Evolutionary conservation across 2,113 vertebrate species (phyloP), one percentile per base, ranked within the genome.

Genomic region (Brienomyrus brachyistius): DNA sequence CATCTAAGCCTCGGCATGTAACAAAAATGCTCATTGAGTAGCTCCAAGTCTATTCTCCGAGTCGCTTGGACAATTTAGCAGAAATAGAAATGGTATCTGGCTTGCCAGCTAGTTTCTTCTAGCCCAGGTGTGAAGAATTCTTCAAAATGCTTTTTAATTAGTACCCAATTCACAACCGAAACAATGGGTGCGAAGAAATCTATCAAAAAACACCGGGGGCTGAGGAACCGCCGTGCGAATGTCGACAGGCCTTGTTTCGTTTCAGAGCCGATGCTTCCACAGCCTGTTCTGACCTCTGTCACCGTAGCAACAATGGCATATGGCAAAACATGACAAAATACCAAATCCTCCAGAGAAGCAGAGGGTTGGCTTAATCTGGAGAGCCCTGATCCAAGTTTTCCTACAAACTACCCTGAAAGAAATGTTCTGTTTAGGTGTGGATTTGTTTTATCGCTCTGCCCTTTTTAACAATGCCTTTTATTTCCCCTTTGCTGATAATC

Each of bases 281-380:
- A 40, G 40, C 82, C 8, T 48, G 82, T 45, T 84, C 40, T 84
- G 43, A 84, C 21, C 45, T 48, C 82, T n/a, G 82, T 84, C 82
- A 48, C 40, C 45, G 82, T 84, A 84, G 82, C 82, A 84, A 48
- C 82, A 84, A 48, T n/a, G 45, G 21, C 82, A 84, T 45, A 84
- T 84, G 82, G 82, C 82, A 48, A 84, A 84, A 21, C 82, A 48
- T 48, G 43, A 84, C 82, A 23, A 84, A 84, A 48, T 43, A 84
- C 15, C 74, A 80, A 80, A 80, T 80, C 74, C 74, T 19, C 27
- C 74, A 80, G 74, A 40, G 35, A 17, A 43, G 74, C 35, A 43
- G 74, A 40, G 74, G 74, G 74, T 43, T 80, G 74, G 74, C 74
- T 40, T 80, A 15, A 19, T 80, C 74, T 80, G 35, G 31, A 19